phyloP scores from a whole-genome alignment of 2,888 invertebrate genomes.

The Platerodrilus igneus region DNA sequence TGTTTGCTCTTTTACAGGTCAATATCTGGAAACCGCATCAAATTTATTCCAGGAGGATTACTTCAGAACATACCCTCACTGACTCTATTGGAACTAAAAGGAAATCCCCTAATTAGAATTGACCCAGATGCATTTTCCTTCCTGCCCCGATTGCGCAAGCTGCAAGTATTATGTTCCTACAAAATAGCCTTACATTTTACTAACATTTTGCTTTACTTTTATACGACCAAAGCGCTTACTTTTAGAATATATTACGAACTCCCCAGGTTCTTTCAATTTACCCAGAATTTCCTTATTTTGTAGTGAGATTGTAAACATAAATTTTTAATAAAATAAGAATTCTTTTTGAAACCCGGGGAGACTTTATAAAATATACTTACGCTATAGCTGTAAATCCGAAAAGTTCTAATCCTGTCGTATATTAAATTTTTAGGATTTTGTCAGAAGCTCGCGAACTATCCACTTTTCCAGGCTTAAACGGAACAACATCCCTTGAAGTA shows the following conservation, averaged over 20 bases:
- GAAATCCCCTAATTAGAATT: conserved; percentile 72
- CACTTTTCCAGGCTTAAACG: conserved; percentile 79
- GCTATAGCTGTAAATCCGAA: too few species aligned
- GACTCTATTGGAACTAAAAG: conserved; percentile 73
- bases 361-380: too few species aligned
- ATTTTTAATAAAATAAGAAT: too few species aligned
- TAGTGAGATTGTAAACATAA: too few species aligned
- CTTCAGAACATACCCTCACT: conserved; percentile 66
- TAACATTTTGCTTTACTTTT: too few species aligned
- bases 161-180: conserved; percentile 60
- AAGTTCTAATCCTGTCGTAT: conserved; percentile 5
- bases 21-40: conserved; percentile 77
- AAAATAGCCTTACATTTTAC: conserved; percentile 11
- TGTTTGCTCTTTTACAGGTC: conserved; percentile 57
- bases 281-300: too few species aligned
- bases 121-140: conserved; percentile 68
- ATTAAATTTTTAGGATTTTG: conserved; percentile 61
- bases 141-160: conserved; percentile 71
- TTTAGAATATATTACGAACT: too few species aligned
- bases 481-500: conserved; percentile 71
- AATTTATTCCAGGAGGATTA: conserved; percentile 65
- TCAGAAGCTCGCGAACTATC: conserved; percentile 79
- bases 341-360: too few species aligned
- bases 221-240: too few species aligned
- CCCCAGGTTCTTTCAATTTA: too few species aligned